These are phyloP conservation scores for Quadroppia sp. DNA, from an alignment of 2,888 invertebrate genomes.

Conservation along the genomic window DNA sequence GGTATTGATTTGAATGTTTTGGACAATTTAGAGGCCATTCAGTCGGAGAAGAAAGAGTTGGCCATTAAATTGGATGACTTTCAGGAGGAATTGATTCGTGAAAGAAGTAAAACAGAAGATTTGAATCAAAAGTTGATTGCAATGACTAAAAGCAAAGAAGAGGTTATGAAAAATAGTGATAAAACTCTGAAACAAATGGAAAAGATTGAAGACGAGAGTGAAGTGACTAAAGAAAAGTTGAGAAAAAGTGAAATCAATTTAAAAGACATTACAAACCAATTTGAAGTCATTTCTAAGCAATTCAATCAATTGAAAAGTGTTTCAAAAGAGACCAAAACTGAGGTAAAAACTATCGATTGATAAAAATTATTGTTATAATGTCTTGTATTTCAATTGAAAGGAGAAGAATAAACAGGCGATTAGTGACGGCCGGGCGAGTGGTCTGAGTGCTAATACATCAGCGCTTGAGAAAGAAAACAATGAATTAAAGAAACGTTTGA, in stretches of 20 bases:
- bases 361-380: no score
- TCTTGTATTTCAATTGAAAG: background rate
- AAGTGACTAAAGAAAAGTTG: conserved; percentile 65
- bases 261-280: conserved; percentile 60
- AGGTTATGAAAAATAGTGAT: conserved; percentile 43
- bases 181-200: conserved; percentile 42
- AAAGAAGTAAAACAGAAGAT: conserved; percentile 60
- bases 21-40: conserved; percentile 59
- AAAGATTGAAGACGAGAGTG: conserved; percentile 52
- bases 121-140: conserved; percentile 45
- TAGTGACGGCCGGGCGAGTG: conserved; percentile 4
- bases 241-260: conserved; percentile 66
- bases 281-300: conserved; percentile 53
- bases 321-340: conserved; percentile 45
- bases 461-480: conserved; percentile 46
- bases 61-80: conserved; percentile 56
- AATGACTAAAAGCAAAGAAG: conserved; percentile 43
- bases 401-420: conserved; percentile 25
- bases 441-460: background rate
- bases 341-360: conserved; percentile 41
- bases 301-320: conserved; percentile 43
- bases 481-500: conserved; percentile 49
- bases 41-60: conserved; percentile 62
- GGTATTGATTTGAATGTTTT: conserved; percentile 34
- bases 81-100: conserved; percentile 52